Evolutionary conservation across 2,888 invertebrate species (phyloP).

Genomic region (Andrena haemorrhoa): DNA sequence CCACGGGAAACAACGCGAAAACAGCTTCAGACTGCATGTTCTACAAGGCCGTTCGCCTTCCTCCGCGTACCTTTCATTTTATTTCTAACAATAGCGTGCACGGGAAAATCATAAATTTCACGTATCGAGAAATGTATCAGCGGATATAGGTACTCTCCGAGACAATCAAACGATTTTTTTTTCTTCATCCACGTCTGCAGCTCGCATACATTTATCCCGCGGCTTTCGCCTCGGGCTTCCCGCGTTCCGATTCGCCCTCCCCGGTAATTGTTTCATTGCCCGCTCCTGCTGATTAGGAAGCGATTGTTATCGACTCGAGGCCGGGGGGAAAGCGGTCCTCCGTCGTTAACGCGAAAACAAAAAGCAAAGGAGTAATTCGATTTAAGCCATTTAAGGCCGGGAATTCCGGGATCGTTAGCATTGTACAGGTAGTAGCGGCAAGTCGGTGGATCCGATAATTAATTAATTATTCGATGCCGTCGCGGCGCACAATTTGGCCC

Average conservation of each 20-base stretch:
- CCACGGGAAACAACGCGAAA: conserved; percentile 56
- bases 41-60: neutral
- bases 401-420: conserved; percentile 53
- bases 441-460: conserved; percentile 71
- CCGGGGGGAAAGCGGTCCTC: conserved; percentile 1
- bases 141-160: neutral
- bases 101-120: conserved; percentile 46
- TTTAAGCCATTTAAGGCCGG: conserved; percentile 15
- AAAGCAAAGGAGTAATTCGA: conserved; percentile 42
- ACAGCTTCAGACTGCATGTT: conserved; percentile 44
- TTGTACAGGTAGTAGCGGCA: conserved; percentile 44
- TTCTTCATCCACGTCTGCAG: neutral
- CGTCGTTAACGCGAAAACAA: conserved; percentile 7
- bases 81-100: conserved; percentile 25
- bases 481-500: conserved; percentile 71
- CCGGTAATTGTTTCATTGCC: neutral
- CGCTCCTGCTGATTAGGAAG: neutral
- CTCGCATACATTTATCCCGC: neutral
- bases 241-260: neutral
- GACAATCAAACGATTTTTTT: neutral
- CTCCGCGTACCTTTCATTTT: conserved; percentile 26
- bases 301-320: conserved; percentile 22
- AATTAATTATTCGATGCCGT: conserved; percentile 76
- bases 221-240: neutral
- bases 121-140: conserved; percentile 11